Conservation (phyloP, 2,113 vertebrate genomes). For the Pandion haliaetus region DNA sequence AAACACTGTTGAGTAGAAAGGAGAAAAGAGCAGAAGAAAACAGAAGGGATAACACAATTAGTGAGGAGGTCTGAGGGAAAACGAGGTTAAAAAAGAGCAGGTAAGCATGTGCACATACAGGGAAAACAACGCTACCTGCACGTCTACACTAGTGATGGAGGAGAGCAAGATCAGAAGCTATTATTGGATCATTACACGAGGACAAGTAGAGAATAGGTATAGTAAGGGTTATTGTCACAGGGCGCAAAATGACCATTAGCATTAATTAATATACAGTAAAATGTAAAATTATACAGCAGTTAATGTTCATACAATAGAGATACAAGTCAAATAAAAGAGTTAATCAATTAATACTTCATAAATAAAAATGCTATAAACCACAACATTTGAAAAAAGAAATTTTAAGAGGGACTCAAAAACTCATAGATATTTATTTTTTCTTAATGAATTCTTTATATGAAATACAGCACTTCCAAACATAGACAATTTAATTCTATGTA, state of each 20-base stretch:
- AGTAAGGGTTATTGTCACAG: background rate
- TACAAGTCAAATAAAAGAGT: background rate
- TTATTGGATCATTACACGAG: conserved; percentile 30
- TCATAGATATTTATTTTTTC: background rate
- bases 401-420: background rate
- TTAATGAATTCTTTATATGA: background rate
- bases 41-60: conserved; percentile 83
- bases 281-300: background rate
- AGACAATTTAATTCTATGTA: background rate
- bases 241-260: background rate
- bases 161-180: conserved; percentile 46
- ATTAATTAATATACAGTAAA: background rate
- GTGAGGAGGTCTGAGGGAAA: conserved; percentile 75
- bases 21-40: conserved; percentile 75
- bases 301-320: background rate
- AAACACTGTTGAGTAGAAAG: conserved; percentile 94
- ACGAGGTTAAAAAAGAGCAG: conserved; percentile 69
- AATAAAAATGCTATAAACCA: background rate
- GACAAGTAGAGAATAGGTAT: conserved; percentile 43
- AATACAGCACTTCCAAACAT: background rate
- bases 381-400: background rate
- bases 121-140: conserved; percentile 10
- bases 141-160: background rate
- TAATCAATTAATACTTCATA: background rate
- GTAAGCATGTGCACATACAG: conserved; percentile 63